A percentile compares a stretch with the other conserved stretches of the same genome.
Evolutionary conservation across 2,888 invertebrate genomes (phyloP).

Genomic region (Oxycera nigricornis): DNA sequence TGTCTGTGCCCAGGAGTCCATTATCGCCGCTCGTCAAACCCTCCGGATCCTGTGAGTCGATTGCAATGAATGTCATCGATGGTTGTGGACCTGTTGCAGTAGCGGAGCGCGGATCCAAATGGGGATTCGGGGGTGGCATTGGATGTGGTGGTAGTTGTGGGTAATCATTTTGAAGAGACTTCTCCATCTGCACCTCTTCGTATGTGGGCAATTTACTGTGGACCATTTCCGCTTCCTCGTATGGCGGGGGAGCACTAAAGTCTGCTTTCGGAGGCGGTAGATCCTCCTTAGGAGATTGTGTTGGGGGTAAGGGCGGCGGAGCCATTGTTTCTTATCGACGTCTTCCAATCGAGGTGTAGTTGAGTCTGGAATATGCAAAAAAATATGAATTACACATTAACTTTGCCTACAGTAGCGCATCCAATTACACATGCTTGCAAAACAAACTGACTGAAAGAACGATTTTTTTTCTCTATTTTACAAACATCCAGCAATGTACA

Average conservation of each 20-base stretch:
- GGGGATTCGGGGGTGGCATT: constrained; percentile 52
- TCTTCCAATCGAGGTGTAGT: not conserved
- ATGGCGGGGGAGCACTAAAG: constrained; percentile 87
- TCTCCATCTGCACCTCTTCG: constrained; percentile 90
- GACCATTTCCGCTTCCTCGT: constrained; percentile 70
- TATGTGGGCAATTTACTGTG: constrained; percentile 86
- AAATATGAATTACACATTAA: not conserved
- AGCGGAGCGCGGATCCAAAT: constrained; percentile 44
- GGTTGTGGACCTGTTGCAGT: constrained; percentile 58
- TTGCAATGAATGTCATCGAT: constrained; percentile 76
- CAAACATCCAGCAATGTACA: too few species aligned
- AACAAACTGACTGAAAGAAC: too few species aligned
- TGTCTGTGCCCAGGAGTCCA: constrained; percentile 86
- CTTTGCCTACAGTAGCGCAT: too few species aligned
- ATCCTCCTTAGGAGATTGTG: constrained; percentile 61
- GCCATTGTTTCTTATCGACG: not conserved
- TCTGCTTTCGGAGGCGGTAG: constrained; percentile 84
- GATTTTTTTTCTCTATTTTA: too few species aligned
- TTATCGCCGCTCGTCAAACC: constrained; percentile 76
- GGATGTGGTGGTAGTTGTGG: constrained; percentile 59
- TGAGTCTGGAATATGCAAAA: not conserved
- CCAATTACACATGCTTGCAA: too few species aligned
- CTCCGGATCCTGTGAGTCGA: constrained; percentile 73
- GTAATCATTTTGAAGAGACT: constrained; percentile 77
- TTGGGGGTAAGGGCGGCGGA: not conserved